Percentiles rank a stretch among this genome's conserved stretches.
Evolutionary conservation across 2,113 vertebrate species (phyloP).

Genomic region (Romanogobio albipinnatus): DNA sequence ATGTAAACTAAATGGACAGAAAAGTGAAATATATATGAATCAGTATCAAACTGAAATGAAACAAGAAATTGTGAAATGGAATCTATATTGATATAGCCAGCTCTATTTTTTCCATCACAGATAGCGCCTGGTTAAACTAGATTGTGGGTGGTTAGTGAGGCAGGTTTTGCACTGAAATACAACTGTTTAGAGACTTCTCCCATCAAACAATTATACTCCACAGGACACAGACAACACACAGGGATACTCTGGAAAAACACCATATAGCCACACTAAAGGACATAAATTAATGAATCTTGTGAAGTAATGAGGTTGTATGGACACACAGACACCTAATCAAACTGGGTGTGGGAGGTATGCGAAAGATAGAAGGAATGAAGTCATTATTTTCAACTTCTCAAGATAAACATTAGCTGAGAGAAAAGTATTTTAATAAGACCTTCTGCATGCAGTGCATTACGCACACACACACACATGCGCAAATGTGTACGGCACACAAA

Average conservation of each 20-base stretch:
- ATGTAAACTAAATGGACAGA: background rate
- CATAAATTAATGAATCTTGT: background rate
- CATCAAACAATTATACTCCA: conserved; percentile 16
- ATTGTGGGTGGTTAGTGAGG: background rate
- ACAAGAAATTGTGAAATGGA: background rate
- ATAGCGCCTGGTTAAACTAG: background rate
- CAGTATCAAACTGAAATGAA: background rate
- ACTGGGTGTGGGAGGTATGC: background rate
- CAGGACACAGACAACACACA: background rate
- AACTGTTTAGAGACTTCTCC: background rate
- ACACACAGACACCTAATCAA: conserved; percentile 30
- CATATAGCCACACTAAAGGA: background rate
- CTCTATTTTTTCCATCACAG: background rate
- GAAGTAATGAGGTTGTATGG: conserved; percentile 10
- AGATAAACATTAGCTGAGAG: conserved; percentile 42
- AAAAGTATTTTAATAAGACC: conserved; percentile 33
- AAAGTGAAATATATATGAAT: background rate
- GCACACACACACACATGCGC: background rate
- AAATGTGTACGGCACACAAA: conserved; percentile 22
- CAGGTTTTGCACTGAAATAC: background rate
- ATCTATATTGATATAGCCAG: background rate
- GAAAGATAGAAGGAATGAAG: conserved; percentile 32
- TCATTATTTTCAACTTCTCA: conserved; percentile 36
- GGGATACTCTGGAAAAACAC: background rate
- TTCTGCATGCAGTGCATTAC: background rate